Evolutionary conservation across 1,140 invertebrate genomes (phyloP), one percentile per base, ranked within the genome.

Genomic region (Armadillidium nasatum): DNA sequence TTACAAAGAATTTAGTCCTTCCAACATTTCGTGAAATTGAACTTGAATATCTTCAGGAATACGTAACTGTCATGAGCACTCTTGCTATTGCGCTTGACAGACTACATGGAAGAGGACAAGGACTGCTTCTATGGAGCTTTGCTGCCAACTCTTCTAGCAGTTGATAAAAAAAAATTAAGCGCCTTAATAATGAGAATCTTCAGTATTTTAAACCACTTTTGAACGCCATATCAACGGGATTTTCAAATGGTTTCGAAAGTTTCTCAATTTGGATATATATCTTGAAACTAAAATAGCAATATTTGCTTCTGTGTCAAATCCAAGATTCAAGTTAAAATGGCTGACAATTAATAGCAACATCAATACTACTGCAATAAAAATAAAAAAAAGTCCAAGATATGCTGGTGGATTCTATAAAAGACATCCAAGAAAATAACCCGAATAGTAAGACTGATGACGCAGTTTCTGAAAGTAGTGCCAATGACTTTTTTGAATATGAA

Each of bases 81-180:
- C 43, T 76, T 72, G 71, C 75, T 71, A 67, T 44, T 44, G 75
- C 75, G 43, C 44, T 44, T 72, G 70, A 74, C 70, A 69, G 22
- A 15, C 44, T 76, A n/a, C 75, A 33, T n/a, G n/a, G n/a, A 76
- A 10, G 4, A 23, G 46, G 75, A 74, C 9, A 71, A 76, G 44
- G 68, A 44, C 10, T 45, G 68, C 15, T 72, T 50, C 68, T 23
- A 45, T 50, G 68, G 75, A 45, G 19, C 45, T n/a, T 45, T 3
- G 67, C 70, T 76, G 6, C 74, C 67, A 76, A 75, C 74, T 23
- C 22, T 76, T 44, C 43, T 74, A n/a, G n/a, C n/a, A n/a, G n/a
- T n/a, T n/a, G n/a, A n/a, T n/a, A 44, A 23, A 76, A 45, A 76
- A 76, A 23, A 75, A 76, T 46, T 44, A 72, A 45, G 43, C 22